Conservation (phyloP, 2,797 vertebrate genomes). For the Hyperoplus immaculatus region DNA sequence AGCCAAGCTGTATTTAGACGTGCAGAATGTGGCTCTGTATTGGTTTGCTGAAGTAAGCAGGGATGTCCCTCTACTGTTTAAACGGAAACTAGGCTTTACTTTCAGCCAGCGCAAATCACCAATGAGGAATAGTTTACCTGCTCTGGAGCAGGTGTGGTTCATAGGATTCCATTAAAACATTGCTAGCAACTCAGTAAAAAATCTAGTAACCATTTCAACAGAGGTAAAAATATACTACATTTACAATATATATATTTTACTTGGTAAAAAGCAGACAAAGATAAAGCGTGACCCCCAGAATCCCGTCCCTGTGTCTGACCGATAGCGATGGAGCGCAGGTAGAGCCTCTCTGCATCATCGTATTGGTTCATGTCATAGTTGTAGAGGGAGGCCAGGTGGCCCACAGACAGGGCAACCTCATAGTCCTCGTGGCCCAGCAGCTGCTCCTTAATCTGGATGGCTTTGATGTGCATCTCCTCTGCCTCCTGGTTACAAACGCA, state of each 20-base stretch:
- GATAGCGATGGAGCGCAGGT: constrained; percentile 98
- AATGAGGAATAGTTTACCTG: not conserved
- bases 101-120: not conserved
- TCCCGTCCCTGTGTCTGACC: constrained; percentile 81
- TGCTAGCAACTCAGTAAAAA: not conserved
- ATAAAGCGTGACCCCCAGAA: not conserved
- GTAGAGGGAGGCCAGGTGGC: constrained; percentile 97
- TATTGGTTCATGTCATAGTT: constrained; percentile 99
- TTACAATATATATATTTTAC: not conserved
- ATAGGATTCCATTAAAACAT: not conserved
- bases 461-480: constrained; percentile 99
- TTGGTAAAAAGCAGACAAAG: not conserved
- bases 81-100: too few relatives aligned
- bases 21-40: too few relatives aligned
- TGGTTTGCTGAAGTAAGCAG: too few relatives aligned
- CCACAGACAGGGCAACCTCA: constrained; percentile 98
- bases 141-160: not conserved
- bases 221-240: not conserved
- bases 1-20: too few relatives aligned
- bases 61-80: too few relatives aligned
- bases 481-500: constrained; percentile 88
- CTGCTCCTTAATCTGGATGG: constrained; percentile 99
- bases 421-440: constrained; percentile 99
- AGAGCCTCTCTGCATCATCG: constrained; percentile 97
- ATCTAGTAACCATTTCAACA: not conserved